These are phyloP conservation scores for Caenorhabditis angaria DNA, from an alignment of 2,888 invertebrate species.

Conservation along the genomic window DNA sequence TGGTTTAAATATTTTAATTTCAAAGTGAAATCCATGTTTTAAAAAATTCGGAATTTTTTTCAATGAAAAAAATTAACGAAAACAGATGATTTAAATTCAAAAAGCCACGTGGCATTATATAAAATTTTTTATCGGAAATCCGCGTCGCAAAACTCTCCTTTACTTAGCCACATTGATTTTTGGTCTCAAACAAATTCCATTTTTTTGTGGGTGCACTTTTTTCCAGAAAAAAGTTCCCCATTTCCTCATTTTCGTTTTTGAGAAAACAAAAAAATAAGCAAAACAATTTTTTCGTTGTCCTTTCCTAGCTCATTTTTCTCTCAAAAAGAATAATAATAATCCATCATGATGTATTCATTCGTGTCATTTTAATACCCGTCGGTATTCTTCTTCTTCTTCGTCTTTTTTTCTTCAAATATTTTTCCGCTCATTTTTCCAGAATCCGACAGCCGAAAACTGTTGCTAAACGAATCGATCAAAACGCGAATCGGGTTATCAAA, in stretches of 20 bases:
- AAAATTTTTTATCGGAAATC: too few species aligned
- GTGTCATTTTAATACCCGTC: conserved; percentile 36
- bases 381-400: background rate
- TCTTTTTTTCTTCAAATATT: background rate
- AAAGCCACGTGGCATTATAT: too few species aligned
- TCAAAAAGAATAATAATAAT: background rate
- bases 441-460: conserved; percentile 40
- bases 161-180: too few species aligned
- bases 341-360: conserved; percentile 12
- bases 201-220: too few species aligned
- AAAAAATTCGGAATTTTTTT: too few species aligned
- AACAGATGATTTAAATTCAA: too few species aligned
- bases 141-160: too few species aligned
- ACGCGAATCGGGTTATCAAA: conserved; percentile 56
- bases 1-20: too few species aligned
- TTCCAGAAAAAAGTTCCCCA: too few species aligned
- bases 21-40: too few species aligned
- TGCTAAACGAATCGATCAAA: conserved; percentile 49
- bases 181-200: too few species aligned
- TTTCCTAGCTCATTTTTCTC: background rate
- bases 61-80: too few species aligned
- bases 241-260: conserved; percentile 13
- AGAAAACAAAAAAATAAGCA: conserved; percentile 19
- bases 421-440: conserved; percentile 21
- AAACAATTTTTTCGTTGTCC: conserved; percentile 9